Base-by-base conservation (phyloP, 2,797 vertebrate genomes). In the Anomalospiza imberbis region DNA sequence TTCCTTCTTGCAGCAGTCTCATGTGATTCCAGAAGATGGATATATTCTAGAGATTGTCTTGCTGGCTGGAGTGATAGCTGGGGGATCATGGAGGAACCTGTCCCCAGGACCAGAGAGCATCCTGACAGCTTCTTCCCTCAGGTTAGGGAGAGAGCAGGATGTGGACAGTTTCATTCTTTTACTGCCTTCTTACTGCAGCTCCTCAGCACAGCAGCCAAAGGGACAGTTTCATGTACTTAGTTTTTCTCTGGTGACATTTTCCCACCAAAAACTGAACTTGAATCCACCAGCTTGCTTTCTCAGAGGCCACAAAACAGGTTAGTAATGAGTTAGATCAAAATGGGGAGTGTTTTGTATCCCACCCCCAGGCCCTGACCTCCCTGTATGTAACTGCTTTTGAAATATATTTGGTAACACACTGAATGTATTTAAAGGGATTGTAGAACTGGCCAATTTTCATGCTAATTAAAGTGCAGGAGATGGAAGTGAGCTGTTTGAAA, bases 391-490 rank as follows among this genome's bases (percentile, higher is more conserved):
- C 61, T 50, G 75, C 65, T 90, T 91, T 91, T 93, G 89, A 95
- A 96, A 96, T 94, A 92, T 82, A 93, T 91, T 94, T 88, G 88
- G 91, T 95, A 96, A 93, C 81, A 81, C 77, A 95, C 61, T 36
- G 10, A 93, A 86, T 54, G 72, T 88, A 93, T 95, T 95, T 94
- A 94, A 97, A 91, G 89, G 93, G 88, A 94, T 92, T 93, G 94
- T 92, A 79, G 93, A 96, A 95, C 92, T 94, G 93, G 94, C 89
- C 94, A 93, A 95, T 95, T 97, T 97, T 96, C 92, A 92, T 92
- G 86, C 91, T 95, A 97, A 97, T 96, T 97, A 96, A 95, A 96
- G 92, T 94, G 89, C 91, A 88, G 93, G 91, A 82, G 89, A 96
- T 95, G 94, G 94, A 95, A 96, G 86, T 84, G 92, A 95, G 91